Evolutionary conservation across 2,113 vertebrate species (phyloP).

Genomic region (Balaeniceps rex): DNA sequence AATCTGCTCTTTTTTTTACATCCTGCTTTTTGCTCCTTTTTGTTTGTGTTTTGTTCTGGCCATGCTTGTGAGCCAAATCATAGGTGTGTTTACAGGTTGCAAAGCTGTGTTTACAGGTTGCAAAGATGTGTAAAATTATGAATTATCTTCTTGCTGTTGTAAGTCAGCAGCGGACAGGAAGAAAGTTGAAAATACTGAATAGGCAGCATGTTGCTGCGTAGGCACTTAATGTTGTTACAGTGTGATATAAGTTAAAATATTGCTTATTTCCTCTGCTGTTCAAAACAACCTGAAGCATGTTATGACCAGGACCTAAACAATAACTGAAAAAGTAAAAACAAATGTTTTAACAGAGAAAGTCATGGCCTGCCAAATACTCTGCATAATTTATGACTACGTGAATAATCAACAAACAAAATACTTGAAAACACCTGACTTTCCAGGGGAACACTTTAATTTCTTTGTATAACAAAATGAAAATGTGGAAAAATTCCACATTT

Average conservation of each 20-base stretch:
- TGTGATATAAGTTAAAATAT: slow-evolving; percentile 51
- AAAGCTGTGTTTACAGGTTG: neutral
- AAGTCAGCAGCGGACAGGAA: neutral
- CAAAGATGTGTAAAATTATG: neutral
- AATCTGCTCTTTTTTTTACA: accelerated
- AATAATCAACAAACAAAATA: slow-evolving; percentile 35
- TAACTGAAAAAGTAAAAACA: slow-evolving; percentile 63
- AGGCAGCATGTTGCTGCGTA: neutral
- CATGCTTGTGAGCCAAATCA: neutral
- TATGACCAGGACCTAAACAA: slow-evolving; percentile 62
- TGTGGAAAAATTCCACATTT: neutral
- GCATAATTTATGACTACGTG: neutral
- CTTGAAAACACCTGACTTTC: slow-evolving; percentile 29
- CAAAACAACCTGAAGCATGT: slow-evolving; percentile 60
- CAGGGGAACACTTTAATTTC: neutral
- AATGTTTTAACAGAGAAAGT: slow-evolving; percentile 45
- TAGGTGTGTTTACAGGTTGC: neutral
- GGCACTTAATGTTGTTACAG: neutral
- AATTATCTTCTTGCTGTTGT: neutral
- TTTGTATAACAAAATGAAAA: neutral
- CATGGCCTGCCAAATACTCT: slow-evolving; percentile 31
- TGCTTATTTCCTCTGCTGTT: slow-evolving; percentile 67
- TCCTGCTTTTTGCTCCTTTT: neutral
- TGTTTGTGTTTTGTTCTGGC: neutral
- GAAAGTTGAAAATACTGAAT: slow-evolving; percentile 36